These are phyloP conservation scores for Colossoma macropomum DNA, from an alignment of 2,113 vertebrate species.

Conservation along the genomic window DNA sequence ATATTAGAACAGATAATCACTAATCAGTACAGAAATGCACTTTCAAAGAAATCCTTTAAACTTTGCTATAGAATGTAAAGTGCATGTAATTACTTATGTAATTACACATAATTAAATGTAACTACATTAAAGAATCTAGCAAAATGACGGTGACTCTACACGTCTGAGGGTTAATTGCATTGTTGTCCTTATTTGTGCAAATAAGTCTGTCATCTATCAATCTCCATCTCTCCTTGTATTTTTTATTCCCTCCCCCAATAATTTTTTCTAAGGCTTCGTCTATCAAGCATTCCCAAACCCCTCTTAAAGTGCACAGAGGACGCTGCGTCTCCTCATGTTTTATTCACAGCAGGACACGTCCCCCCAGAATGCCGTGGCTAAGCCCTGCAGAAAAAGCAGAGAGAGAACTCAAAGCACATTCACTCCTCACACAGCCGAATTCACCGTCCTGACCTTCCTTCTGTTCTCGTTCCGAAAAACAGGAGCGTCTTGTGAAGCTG, in stretches of 20 bases:
- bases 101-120: no score
- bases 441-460: not conserved
- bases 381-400: not conserved
- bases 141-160: no score
- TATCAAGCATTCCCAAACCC: not conserved
- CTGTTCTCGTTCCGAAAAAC: no score
- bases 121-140: no score
- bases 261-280: not conserved
- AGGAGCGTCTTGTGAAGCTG: not conserved
- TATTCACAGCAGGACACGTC: constrained; percentile 26
- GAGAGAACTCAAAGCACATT: not conserved
- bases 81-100: no score
- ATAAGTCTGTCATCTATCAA: not conserved
- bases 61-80: no score
- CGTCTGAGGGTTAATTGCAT: not conserved
- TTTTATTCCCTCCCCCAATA: not conserved
- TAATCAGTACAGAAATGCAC: no score
- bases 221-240: not conserved
- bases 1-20: no score
- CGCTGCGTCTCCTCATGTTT: constrained; percentile 9
- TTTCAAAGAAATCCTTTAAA: no score
- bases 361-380: not conserved
- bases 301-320: not conserved
- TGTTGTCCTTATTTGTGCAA: not conserved
- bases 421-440: not conserved